These are phyloP conservation scores for Anthrax anthrax DNA, from an alignment of 2,888 invertebrate genomes.

Conservation along the genomic window DNA sequence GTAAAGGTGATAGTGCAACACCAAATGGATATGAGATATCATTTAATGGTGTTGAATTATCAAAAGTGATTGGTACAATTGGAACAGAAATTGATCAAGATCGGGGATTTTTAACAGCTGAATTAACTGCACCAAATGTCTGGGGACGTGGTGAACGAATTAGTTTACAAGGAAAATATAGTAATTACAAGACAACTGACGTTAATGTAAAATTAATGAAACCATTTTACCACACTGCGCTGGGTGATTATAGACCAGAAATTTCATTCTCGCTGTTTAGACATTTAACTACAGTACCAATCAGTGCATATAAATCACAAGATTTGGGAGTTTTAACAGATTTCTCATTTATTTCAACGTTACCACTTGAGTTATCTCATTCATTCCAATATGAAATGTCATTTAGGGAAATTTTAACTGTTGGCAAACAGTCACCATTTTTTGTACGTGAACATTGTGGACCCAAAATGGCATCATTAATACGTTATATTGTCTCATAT, in stretches of 20 bases:
- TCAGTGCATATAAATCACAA: conserved; percentile 56
- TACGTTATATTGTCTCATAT: conserved; percentile 63
- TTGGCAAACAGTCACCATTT: conserved; percentile 64
- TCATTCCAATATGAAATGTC: conserved; percentile 70
- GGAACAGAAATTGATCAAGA: conserved; percentile 83
- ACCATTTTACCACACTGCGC: conserved; percentile 59
- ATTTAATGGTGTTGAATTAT: conserved; percentile 72
- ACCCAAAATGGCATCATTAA: conserved; percentile 74
- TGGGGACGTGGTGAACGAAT: conserved; percentile 76
- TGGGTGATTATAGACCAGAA: conserved; percentile 40
- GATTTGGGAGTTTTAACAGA: conserved; percentile 68
- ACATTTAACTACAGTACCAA: conserved; percentile 33
- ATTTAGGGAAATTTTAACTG: conserved; percentile 62
- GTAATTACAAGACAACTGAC: conserved; percentile 67
- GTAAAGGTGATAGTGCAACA: conserved; percentile 59
- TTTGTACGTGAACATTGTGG: conserved; percentile 71
- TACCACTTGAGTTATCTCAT: conserved; percentile 32
- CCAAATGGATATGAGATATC: conserved; percentile 69
- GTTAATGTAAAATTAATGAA: conserved; percentile 68
- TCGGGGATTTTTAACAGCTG: conserved; percentile 60
- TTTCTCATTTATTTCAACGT: conserved; percentile 46
- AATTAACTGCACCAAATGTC: conserved; percentile 66
- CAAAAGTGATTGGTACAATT: conserved; percentile 68
- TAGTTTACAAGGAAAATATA: conserved; percentile 71
- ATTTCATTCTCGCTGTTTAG: conserved; percentile 60